Percentiles rank a stretch among this genome's conserved stretches.
Evolutionary conservation across 2,113 vertebrate genomes (phyloP).

Genomic region (Callaeas wilsoni): DNA sequence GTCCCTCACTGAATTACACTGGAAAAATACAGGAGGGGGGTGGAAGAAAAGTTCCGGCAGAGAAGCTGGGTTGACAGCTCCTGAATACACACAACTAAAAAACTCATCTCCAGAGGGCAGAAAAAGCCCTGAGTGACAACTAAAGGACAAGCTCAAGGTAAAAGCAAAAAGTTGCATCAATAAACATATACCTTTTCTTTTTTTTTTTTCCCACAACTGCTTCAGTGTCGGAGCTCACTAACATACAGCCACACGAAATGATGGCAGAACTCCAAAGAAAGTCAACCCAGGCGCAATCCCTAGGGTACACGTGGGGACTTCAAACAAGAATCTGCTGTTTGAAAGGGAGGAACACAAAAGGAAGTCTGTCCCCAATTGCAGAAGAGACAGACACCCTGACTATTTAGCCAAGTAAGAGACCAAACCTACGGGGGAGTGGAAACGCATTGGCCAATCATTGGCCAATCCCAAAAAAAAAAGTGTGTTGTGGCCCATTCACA

Average conservation of each 20-base stretch:
- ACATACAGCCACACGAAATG: fast-evolving
- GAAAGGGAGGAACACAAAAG: background rate
- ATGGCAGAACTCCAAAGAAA: background rate
- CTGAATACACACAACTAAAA: background rate
- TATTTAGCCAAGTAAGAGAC: background rate
- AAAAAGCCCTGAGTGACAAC: background rate
- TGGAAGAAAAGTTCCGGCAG: background rate
- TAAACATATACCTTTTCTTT: background rate
- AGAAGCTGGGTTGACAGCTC: background rate
- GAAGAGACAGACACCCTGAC: background rate
- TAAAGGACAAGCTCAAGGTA: background rate
- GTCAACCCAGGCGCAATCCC: background rate
- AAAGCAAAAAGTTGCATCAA: background rate
- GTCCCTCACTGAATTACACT: background rate
- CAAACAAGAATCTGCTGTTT: background rate
- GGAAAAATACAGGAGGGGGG: background rate
- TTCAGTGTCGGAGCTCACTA: background rate
- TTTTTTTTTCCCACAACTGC: background rate
- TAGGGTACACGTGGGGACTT: background rate
- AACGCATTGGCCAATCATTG: fast-evolving
- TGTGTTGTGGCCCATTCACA: background rate
- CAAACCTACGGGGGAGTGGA: background rate
- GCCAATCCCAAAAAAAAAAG: background rate
- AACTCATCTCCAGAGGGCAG: fast-evolving
- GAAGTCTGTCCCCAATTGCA: background rate